Evolutionary conservation across 2,888 invertebrate species (phyloP).

Genomic region (Hermaeophaga mercurialis): DNA sequence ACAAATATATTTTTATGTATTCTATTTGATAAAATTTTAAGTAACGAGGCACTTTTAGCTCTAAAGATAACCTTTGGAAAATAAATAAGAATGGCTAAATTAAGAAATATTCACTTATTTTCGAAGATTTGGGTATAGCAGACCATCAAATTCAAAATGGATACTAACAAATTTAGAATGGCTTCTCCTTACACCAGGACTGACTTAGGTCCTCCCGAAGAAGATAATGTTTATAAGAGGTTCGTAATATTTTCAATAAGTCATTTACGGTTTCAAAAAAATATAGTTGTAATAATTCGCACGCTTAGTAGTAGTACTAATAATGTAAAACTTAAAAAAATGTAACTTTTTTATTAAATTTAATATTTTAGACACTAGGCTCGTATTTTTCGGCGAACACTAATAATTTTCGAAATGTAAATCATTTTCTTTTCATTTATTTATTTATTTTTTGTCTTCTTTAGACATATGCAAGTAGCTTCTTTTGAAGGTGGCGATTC

Average conservation of each 20-base stretch:
- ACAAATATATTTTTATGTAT: too few relatives aligned
- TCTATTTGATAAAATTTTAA: too few relatives aligned
- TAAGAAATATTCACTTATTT: too few relatives aligned
- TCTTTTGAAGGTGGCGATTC: too few relatives aligned
- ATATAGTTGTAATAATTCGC: not conserved
- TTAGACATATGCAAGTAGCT: too few relatives aligned
- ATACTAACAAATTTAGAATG: conserved; percentile 60
- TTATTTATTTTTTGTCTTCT: too few relatives aligned
- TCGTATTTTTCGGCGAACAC: not conserved
- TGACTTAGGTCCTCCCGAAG: conserved; percentile 51
- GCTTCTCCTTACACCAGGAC: conserved; percentile 59
- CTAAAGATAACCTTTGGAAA: too few relatives aligned
- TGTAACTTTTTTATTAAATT: not conserved
- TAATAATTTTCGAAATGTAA: not conserved
- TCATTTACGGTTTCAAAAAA: not conserved
- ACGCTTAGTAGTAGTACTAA: not conserved
- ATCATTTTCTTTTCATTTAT: too few relatives aligned
- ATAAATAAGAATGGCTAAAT: too few relatives aligned
- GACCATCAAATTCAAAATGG: conserved; percentile 59
- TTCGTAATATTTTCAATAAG: conserved; percentile 47
- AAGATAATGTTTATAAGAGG: conserved; percentile 61
- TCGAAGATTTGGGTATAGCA: too few relatives aligned
- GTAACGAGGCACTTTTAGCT: too few relatives aligned
- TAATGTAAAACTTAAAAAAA: not conserved
- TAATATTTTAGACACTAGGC: not conserved